Evolutionary conservation across 92 coral and sea anemone species (phyloP).

Genomic region (Isaurus tuberculatus): DNA sequence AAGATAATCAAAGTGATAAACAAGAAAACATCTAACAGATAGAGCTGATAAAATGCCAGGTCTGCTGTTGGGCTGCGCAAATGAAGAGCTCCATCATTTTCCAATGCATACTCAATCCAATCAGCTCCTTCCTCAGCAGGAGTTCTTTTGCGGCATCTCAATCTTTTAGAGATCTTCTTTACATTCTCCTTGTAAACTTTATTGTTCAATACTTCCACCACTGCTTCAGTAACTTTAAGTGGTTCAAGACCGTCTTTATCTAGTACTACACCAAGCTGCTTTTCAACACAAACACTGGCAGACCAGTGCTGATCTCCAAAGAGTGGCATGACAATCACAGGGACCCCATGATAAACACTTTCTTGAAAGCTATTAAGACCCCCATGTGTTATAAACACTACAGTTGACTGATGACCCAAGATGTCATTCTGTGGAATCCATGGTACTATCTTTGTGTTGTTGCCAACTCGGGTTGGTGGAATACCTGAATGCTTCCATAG

Average conservation of each 20-base stretch:
- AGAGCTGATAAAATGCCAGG: conserved; percentile 47
- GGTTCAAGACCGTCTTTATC: conserved; percentile 32
- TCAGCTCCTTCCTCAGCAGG: conserved; percentile 62
- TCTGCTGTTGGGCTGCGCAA: conserved; percentile 45
- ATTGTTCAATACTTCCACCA: conserved; percentile 45
- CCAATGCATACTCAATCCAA: conserved; percentile 60
- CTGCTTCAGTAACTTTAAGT: conserved; percentile 11
- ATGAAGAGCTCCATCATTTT: conserved; percentile 54
- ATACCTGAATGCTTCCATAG: conserved; percentile 53
- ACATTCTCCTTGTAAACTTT: conserved; percentile 43
- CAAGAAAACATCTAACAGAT: conserved; percentile 55
- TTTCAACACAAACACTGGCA: conserved; percentile 19
- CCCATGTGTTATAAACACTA: conserved; percentile 48
- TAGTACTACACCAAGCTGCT: conserved; percentile 51
- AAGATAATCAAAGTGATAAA: conserved; percentile 11
- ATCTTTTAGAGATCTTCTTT: conserved; percentile 20
- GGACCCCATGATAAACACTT: conserved; percentile 52
- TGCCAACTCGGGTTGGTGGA: conserved; percentile 20
- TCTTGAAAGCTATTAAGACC: conserved; percentile 55
- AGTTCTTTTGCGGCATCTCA: conserved; percentile 46
- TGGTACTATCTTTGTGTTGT: conserved; percentile 46
- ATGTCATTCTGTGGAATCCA: conserved; percentile 59
- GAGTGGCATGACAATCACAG: conserved; percentile 49
- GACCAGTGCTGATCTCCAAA: conserved; percentile 48
- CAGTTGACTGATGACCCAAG: conserved; percentile 48